Base-by-base conservation (phyloP, 2,888 invertebrate species). In the Cancer borealis region DNA sequence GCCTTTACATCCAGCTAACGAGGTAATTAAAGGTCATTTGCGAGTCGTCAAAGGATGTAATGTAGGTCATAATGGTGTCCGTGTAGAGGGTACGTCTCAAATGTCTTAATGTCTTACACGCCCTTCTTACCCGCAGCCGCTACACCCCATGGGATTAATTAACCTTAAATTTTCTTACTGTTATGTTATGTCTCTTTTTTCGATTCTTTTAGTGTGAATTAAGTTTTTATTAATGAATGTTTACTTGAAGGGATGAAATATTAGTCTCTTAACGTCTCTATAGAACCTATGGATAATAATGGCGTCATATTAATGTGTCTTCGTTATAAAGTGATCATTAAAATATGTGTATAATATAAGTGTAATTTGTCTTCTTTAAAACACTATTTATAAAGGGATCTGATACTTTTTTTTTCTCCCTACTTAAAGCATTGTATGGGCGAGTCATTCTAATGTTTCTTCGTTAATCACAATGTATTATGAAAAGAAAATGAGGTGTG, bases 1-100 rank as follows among this genome's bases (percentile, higher is more conserved):
- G 66, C 91, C 46, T 91, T 91, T 46, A 91, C 14, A 73, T 45
- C 45, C 46, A 21, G 73, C 91, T 73, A 45, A 91, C 30, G 91
- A 91, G 91, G 73, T 46, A 73, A 91, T 91, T 73, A 73, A 26
- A 47, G 66, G 91, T 91, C 66, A 91, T 91, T 91, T 91, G 91
- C 21, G 91, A 91, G 91, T 73, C 91, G 73, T 91, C 73, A 91
- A 91, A 91, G 66, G 73, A 10, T 21, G 91, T 73, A 91, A 91
- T 91, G 12, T n/a, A 90, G 26, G 46, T 12, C 45, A 45, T 91
- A 91, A 91, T 91, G 46, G 73, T 73, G 73, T 39, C 91, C 45
- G 73, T 45, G 30, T 73, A n/a, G 91, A 21, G 91, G 91, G 21
- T 5, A 79, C 30, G 30, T 79, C 79, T 79, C 79, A 79, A 30